Percentiles rank a stretch among this genome's conserved stretches.
These are phyloP conservation scores for Melanotus villosus DNA, from an alignment of 2,888 invertebrate species.

Conservation along the genomic window DNA sequence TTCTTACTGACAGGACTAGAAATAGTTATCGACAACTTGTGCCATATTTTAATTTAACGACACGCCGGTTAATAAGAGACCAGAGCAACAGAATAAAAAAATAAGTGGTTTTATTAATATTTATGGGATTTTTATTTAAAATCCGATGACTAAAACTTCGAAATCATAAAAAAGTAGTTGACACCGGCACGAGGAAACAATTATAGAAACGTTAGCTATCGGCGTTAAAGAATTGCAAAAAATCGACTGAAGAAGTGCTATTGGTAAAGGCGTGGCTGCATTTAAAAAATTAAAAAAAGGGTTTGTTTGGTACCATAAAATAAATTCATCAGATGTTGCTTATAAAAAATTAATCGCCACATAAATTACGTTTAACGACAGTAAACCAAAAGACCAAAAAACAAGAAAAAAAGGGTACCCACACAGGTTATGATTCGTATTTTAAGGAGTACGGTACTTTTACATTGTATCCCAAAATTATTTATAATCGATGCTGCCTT, in stretches of 20 bases:
- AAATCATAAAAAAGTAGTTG: neutral
- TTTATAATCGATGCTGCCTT: too few relatives aligned
- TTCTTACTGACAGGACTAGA: neutral
- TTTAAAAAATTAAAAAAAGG: neutral
- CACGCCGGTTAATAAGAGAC: neutral
- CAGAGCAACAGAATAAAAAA: neutral
- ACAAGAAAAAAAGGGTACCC: neutral
- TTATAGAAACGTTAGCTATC: neutral
- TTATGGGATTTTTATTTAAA: neutral
- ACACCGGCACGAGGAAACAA: neutral
- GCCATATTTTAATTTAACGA: neutral
- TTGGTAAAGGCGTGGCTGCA: neutral
- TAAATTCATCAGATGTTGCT: neutral
- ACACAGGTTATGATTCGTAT: neutral
- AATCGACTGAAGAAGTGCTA: too few relatives aligned
- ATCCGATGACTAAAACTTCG: too few relatives aligned
- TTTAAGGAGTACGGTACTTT: neutral
- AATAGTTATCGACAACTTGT: neutral
- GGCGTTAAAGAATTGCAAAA: too few relatives aligned
- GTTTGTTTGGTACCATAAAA: neutral
- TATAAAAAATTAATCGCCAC: slow-evolving; percentile 6
- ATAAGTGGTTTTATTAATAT: neutral
- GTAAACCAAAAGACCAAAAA: neutral
- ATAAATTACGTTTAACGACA: slow-evolving; percentile 9
- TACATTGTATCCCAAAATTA: too few relatives aligned